A percentile compares a stretch with the other conserved stretches of the same genome.
Conservation (phyloP, 2,797 vertebrate species). For the Lepus oiostolus region DNA sequence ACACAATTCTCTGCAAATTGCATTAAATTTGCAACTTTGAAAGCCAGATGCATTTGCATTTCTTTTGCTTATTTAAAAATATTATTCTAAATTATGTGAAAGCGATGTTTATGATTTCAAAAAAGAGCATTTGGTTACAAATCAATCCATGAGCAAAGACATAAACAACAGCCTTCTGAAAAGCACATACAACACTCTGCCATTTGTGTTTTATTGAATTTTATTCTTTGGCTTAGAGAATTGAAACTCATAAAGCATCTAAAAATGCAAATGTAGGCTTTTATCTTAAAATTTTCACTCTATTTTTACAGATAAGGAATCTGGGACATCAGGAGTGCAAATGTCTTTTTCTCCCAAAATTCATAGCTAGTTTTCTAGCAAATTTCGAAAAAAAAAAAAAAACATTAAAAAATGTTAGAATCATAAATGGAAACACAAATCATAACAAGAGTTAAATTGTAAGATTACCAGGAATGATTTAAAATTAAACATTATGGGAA, state of each 20-base stretch:
- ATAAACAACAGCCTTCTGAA: not conserved
- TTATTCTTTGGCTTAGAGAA: slow-evolving; percentile 38
- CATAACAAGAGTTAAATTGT: not conserved
- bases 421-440: not conserved
- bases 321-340: not conserved
- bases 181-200: not conserved
- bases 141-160: not conserved
- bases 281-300: slow-evolving; percentile 32
- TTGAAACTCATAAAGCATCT: not conserved
- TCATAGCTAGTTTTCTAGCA: not conserved
- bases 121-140: slow-evolving; percentile 23
- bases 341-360: not conserved
- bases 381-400: not conserved
- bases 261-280: not conserved
- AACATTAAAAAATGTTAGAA: not conserved
- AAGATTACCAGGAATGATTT: not conserved
- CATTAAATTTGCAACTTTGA: not conserved
- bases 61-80: not conserved
- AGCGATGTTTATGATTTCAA: not conserved
- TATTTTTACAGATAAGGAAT: slow-evolving; percentile 51
- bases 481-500: not conserved
- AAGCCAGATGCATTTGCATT: not conserved
- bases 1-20: slow-evolving; percentile 9
- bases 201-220: slow-evolving; percentile 13
- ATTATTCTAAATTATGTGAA: not conserved